phyloP scores from a whole-genome alignment of 2,113 vertebrate species.

The Natator depressus region DNA sequence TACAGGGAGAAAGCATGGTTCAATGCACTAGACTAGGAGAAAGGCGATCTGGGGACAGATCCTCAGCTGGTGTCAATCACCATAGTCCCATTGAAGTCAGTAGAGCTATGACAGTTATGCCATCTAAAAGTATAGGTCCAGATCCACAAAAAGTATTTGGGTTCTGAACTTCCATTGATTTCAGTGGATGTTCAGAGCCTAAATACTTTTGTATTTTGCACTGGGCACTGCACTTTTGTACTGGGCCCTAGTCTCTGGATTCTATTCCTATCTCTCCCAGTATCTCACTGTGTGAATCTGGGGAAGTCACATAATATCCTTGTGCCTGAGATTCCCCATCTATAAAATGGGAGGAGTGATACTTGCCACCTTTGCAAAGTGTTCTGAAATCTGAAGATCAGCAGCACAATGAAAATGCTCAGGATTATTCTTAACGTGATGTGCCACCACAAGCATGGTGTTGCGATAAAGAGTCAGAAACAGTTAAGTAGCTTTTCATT shows the following conservation, averaged over 20 bases:
- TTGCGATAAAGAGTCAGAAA: background rate
- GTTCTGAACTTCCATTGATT: too few relatives aligned
- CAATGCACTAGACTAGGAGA: background rate
- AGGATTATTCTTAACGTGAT: background rate
- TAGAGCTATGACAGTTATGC: background rate
- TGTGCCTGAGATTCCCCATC: background rate
- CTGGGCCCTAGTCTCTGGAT: background rate
- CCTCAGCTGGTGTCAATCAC: background rate
- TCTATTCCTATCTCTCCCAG: background rate
- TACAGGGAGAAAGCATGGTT: background rate
- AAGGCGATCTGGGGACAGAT: background rate
- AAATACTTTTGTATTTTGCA: too few relatives aligned
- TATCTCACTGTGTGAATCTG: background rate
- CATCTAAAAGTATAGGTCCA: background rate
- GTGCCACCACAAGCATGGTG: background rate
- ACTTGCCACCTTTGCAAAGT: background rate
- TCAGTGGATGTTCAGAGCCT: too few relatives aligned
- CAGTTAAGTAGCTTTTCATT: background rate
- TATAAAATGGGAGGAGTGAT: background rate
- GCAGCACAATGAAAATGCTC: background rate
- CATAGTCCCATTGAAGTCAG: background rate
- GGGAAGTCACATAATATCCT: background rate
- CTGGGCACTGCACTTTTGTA: too few relatives aligned
- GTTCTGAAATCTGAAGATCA: conserved; percentile 1
- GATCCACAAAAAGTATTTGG: too few relatives aligned